Conservation (phyloP, 1,140 invertebrate genomes). For the Bombyx mandarina region DNA sequence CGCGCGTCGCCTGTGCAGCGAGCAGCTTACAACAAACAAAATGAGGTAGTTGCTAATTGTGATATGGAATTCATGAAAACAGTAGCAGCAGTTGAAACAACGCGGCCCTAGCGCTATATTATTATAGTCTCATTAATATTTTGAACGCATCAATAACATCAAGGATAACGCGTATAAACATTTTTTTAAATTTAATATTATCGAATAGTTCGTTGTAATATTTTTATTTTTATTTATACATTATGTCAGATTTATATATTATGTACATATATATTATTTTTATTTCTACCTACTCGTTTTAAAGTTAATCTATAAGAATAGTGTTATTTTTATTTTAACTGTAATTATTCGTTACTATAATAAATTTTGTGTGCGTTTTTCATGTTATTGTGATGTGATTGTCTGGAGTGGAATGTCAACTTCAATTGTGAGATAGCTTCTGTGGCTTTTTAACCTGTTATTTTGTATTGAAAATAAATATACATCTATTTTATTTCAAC, state of each 20-base stretch:
- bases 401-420: conserved; percentile 30
- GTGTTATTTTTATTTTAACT: conserved; percentile 23
- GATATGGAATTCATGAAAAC: conserved; percentile 54
- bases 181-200: conserved; percentile 32
- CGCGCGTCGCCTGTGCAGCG: conserved; percentile 28
- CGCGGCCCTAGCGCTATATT: background rate
- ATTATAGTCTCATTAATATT: conserved; percentile 2
- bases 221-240: conserved; percentile 34
- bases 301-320: conserved; percentile 15
- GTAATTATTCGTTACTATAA: conserved; percentile 24
- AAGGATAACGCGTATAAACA: conserved; percentile 41
- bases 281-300: conserved; percentile 48
- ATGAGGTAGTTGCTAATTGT: conserved; percentile 67
- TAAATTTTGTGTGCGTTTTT: background rate
- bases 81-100: background rate
- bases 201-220: conserved; percentile 61
- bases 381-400: conserved; percentile 14
- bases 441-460: conserved; percentile 45
- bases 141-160: conserved; percentile 15
- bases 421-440: conserved; percentile 48
- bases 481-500: conserved; percentile 22
- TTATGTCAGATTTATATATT: conserved; percentile 33
- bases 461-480: conserved; percentile 24
- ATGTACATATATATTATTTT: conserved; percentile 30
- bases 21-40: conserved; percentile 61